Base-by-base conservation (phyloP, 2,888 invertebrate genomes). In the Dryocosmus kuriphilus region DNA sequence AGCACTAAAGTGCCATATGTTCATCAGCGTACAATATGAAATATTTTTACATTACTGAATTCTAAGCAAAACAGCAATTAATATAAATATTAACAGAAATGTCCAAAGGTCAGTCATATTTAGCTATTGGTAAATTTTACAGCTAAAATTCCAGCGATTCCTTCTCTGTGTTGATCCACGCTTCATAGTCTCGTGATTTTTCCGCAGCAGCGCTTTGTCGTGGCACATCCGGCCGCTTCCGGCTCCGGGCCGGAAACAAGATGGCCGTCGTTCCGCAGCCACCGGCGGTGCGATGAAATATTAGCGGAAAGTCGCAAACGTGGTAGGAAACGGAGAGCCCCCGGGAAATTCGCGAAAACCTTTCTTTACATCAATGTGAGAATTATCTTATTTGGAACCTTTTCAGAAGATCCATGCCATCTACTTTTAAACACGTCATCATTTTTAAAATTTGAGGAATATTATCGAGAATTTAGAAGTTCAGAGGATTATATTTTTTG, bases 121-220 rank as follows among this genome's bases (percentile, higher is more conserved):
- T 4, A 6, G 46, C 19, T 38, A 38, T 38, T 38, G 38, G 3
- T 38, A 38, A 38, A 38, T 38, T 51, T 14, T 8, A n/a, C 51
- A 51, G n/a, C n/a, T 7, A 57, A 9, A 57, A 14, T 24, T 24
- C 11, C 1, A 22, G 24, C 11, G 24, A 57, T 57, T 57, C 14
- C 14, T 57, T 57, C 14, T 24, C 14, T 14, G 24, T 24, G 24
- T 88, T 90, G 89, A 90, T 88, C 86, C 86, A 84, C 83, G 86
- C 86, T 89, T 89, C 86, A 89, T 89, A 89, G 87, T 86, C 84
- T 83, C 81, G 87, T 88, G 89, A 89, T 90, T 90, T 90, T 90
- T 90, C 87, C 88, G 86, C 89, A 89, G 88, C 85, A 85, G 81
- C 86, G 88, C 90, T 90, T 91, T 90, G 89, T 90, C 89, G 86